Percentiles rank a stretch among this genome's conserved stretches.
phyloP scores from a whole-genome alignment of 2,113 vertebrate species.

The Petrocephalus zakoni region DNA sequence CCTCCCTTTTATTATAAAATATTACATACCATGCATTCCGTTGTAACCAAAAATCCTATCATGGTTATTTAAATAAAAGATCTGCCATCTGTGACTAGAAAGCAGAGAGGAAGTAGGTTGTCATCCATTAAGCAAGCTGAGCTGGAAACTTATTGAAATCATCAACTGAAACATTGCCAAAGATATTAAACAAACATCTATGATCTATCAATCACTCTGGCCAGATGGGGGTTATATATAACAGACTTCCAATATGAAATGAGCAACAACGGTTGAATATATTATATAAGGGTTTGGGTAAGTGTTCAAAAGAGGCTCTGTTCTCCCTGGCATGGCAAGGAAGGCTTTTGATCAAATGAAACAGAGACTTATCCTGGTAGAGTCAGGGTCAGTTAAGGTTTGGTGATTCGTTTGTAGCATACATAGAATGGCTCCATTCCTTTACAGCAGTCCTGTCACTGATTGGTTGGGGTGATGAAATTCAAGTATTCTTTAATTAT shows the following conservation, averaged over 20 bases:
- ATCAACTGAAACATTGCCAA: background rate
- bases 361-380: background rate
- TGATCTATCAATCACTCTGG: background rate
- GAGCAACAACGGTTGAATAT: background rate
- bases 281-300: background rate
- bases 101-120: background rate
- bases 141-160: background rate
- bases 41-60: background rate
- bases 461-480: background rate
- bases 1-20: background rate
- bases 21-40: background rate
- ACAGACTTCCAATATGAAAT: background rate
- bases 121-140: background rate
- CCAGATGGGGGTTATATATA: background rate
- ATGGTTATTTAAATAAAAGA: constrained; percentile 3
- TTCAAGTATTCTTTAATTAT: background rate
- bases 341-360: background rate
- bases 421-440: background rate
- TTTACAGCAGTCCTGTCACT: background rate
- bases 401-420: background rate
- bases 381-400: background rate
- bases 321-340: background rate
- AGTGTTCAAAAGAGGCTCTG: background rate
- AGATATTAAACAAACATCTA: background rate
- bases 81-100: background rate